Evolutionary conservation across 2,888 invertebrate genomes (phyloP).

Genomic region (Lasioglossum calceatum): DNA sequence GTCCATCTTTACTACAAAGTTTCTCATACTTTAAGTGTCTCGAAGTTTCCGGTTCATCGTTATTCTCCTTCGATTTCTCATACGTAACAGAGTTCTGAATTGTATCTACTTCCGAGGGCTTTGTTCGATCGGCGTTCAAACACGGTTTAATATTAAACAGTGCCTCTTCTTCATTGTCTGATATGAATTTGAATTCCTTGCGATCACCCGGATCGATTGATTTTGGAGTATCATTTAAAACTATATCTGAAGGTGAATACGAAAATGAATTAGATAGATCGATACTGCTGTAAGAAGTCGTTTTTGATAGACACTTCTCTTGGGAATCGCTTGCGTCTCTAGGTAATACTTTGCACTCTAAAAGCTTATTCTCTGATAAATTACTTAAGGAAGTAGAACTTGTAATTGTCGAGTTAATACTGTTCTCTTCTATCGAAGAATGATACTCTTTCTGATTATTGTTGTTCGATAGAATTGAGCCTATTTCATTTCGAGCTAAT

Average conservation of each 20-base stretch:
- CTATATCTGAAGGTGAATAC: neutral
- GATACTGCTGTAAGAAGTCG: slow-evolving; percentile 29
- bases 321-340: neutral
- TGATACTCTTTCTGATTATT: neutral
- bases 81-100: neutral
- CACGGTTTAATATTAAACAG: slow-evolving; percentile 19
- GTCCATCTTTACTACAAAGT: slow-evolving; percentile 4
- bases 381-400: slow-evolving; percentile 33
- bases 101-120: neutral
- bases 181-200: neutral
- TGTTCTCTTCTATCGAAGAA: slow-evolving; percentile 16
- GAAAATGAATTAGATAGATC: slow-evolving; percentile 21
- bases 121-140: neutral
- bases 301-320: slow-evolving; percentile 28
- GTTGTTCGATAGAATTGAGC: slow-evolving; percentile 29
- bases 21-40: neutral
- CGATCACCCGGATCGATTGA: neutral
- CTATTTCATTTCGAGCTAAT: slow-evolving; percentile 15
- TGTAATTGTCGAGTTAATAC: slow-evolving; percentile 39
- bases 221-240: slow-evolving; percentile 7
- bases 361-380: slow-evolving; percentile 13
- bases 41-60: neutral
- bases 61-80: neutral
- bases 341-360: slow-evolving; percentile 11
- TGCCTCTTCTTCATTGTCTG: slow-evolving; percentile 32